Evolutionary conservation across 1,140 invertebrate species (phyloP), one percentile per base, ranked within the genome.

Genomic region (Coenobita brevimanus): DNA sequence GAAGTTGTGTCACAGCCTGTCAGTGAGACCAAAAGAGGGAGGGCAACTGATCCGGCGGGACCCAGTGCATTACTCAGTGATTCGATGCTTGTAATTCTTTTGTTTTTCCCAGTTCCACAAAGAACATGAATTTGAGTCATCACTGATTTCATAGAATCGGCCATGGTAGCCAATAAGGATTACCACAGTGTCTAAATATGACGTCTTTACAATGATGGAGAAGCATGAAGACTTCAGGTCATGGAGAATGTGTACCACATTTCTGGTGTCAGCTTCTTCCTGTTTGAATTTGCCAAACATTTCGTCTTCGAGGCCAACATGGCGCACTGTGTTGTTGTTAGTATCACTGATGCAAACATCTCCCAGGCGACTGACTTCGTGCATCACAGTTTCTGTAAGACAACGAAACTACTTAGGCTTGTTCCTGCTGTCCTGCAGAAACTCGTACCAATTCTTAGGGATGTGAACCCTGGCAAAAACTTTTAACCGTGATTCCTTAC

Each of bases 141-240:
- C 69, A 41, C 33, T 73, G 69, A 73, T 8, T 10, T 41, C 69
- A 73, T 73, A 33, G 69, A 73, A 38, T 73, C 62, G 62, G n/a
- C 6, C 8, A 64, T 64, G n/a, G n/a, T 64, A 6, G 27, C 62
- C 62, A 64, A 64, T 73, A 21, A 73, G 38, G 69, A 73, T 38
- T 73, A 73, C 69, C 33, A 38, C 69, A 33, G 36, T 33, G 36
- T 73, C 69, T 15, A 33, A 73, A 73, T 73, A 6, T 73, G 69
- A 73, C 17, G 69, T 73, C 69, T 73, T 73, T 73, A 73, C 69
- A 73, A 73, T 27, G n/a, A 73, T 73, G 38, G 69, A 73, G 3
- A 33, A 36, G 33, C 69, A 73, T 33, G 69, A 73, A 73, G 69
- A 73, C 64, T 8, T 67, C 27, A 67, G 24, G 13, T 13, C 8